Percentiles rank a stretch among this genome's conserved stretches.
These are phyloP conservation scores for Chlorops oryzae DNA, from an alignment of 1,140 invertebrate species.

Conservation along the genomic window DNA sequence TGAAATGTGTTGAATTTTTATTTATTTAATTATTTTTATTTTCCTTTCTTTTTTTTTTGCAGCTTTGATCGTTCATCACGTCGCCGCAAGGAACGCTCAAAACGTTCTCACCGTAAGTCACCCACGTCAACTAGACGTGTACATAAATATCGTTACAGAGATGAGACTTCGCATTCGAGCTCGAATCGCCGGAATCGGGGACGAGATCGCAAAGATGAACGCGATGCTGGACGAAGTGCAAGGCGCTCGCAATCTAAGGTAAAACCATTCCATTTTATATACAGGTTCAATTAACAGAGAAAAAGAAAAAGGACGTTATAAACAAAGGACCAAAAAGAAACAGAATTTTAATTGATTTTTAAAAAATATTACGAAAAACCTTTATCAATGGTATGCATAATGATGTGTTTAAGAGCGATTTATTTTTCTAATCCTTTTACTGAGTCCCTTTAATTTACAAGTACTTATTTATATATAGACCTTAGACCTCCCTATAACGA, in stretches of 20 bases:
- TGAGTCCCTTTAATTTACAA: too few species aligned
- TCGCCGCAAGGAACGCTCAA: constrained; percentile 56
- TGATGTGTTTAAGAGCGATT: too few species aligned
- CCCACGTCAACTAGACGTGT: constrained; percentile 53
- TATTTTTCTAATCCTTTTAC: too few species aligned
- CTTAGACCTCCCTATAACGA: too few species aligned
- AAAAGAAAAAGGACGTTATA: too few species aligned
- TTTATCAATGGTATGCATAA: too few species aligned
- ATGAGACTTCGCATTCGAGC: constrained; percentile 47
- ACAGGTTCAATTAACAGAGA: too few species aligned
- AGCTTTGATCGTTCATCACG: constrained; percentile 59
- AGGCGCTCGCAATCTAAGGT: constrained; percentile 45
- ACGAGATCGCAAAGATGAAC: constrained; percentile 43
- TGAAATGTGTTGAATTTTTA: not conserved
- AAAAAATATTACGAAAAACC: too few species aligned
- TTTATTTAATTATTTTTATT: not conserved
- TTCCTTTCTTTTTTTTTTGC: constrained; percentile 18
- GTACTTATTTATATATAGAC: too few species aligned
- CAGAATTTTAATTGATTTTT: too few species aligned
- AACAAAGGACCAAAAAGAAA: too few species aligned
- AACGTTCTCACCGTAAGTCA: constrained; percentile 56
- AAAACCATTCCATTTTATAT: constrained; percentile 48
- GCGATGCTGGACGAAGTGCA: constrained; percentile 42
- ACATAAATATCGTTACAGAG: constrained; percentile 56
- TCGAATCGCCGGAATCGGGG: constrained; percentile 40